Percentiles rank a stretch among this genome's conserved stretches.
Evolutionary conservation across 2,797 vertebrate species (phyloP).

Genomic region (Scleropages formosus): DNA sequence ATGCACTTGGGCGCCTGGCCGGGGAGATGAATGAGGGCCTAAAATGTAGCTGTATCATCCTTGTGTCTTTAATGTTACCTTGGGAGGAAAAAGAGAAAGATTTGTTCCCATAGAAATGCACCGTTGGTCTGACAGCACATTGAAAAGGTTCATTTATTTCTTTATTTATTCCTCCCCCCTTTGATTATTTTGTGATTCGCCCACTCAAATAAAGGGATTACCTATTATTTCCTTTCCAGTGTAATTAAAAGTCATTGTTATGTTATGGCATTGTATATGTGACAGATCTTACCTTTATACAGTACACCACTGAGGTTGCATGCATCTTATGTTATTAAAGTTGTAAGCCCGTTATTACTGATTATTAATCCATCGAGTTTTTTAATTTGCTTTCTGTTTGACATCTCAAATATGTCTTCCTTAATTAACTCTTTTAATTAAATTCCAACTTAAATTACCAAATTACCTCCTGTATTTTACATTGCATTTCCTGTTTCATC

Average conservation of each 20-base stretch:
- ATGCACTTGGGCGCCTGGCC: slow-evolving; percentile 72
- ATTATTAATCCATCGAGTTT: background rate
- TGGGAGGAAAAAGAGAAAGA: slow-evolving; percentile 50
- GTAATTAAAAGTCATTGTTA: background rate
- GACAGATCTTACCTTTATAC: slow-evolving; percentile 4
- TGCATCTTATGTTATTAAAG: background rate
- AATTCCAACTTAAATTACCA: slow-evolving; percentile 10
- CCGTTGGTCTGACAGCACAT: slow-evolving; percentile 45
- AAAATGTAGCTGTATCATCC: slow-evolving; percentile 70
- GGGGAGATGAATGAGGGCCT: slow-evolving; percentile 72
- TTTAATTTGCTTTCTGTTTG: background rate
- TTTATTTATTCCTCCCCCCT: background rate
- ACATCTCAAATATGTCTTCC: background rate
- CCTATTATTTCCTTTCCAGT: slow-evolving; percentile 13
- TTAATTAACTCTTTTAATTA: background rate
- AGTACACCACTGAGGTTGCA: background rate
- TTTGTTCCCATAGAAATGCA: slow-evolving; percentile 56
- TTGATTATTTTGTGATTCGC: slow-evolving; percentile 31
- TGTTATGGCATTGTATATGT: background rate
- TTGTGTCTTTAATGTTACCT: slow-evolving; percentile 70
- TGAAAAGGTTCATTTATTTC: background rate
- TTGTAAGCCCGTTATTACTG: background rate
- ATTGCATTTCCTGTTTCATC: slow-evolving; percentile 3
- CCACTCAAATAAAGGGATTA: slow-evolving; percentile 38
- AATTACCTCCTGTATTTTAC: background rate